Evolutionary conservation across 2,888 invertebrate species (phyloP).

Genomic region (Drosophila falleni): DNA sequence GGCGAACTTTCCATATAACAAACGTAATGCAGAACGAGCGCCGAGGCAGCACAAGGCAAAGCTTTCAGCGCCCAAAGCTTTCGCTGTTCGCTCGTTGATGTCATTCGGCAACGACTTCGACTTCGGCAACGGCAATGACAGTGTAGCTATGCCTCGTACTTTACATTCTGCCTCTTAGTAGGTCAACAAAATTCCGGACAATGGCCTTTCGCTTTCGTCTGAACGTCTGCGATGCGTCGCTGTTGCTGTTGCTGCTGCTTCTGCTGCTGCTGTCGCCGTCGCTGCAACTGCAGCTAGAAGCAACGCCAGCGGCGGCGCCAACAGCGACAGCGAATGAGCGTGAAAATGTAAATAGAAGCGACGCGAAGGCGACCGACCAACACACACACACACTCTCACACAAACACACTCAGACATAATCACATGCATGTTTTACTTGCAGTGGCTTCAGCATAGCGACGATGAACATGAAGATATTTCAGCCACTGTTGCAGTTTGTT

Average conservation of each 20-base stretch:
- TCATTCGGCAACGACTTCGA: conserved; percentile 47
- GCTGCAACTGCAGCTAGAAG: conserved; percentile 60
- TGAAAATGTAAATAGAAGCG: conserved; percentile 70
- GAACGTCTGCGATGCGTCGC: conserved; percentile 77
- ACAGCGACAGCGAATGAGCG: conserved; percentile 52
- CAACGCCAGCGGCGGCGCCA: conserved; percentile 51
- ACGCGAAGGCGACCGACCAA: conserved; percentile 45
- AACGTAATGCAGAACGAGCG: conserved; percentile 40
- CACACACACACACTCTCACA: conserved; percentile 10
- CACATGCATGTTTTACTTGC: conserved; percentile 37
- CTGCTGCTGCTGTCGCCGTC: conserved; percentile 13
- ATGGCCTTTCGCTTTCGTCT: conserved; percentile 86
- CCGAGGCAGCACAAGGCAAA: conserved; percentile 22
- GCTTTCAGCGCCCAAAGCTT: conserved; percentile 54
- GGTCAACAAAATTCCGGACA: conserved; percentile 86
- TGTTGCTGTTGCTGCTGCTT: conserved; percentile 22
- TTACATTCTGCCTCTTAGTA: conserved; percentile 84
- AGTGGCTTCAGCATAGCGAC: conserved; percentile 48
- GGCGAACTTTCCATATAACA: conserved; percentile 57
- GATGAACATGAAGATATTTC: conserved; percentile 66
- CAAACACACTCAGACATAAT: conserved; percentile 7
- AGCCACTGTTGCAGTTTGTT: conserved; percentile 33
- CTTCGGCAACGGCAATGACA: conserved; percentile 84
- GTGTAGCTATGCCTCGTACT: conserved; percentile 79
- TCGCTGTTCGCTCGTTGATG: conserved; percentile 32